Base-by-base conservation (phyloP, 1,140 invertebrate genomes). In the Caenorhabditis latens region DNA sequence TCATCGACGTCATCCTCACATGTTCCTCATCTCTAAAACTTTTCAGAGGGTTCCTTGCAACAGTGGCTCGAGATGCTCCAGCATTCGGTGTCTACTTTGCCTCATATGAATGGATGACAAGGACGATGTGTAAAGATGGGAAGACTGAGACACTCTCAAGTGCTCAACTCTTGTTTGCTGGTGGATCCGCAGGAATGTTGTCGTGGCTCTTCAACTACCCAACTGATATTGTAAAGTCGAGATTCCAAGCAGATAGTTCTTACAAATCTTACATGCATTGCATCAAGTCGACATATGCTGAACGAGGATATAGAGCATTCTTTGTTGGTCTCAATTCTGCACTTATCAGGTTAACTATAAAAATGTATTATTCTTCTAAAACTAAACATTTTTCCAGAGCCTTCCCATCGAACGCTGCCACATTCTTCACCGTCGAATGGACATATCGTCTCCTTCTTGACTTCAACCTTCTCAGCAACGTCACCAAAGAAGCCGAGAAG, bases 391-490 rank as follows among this genome's bases (percentile, higher is more conserved):
- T 96, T 19, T 92, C 97, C 50, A 94, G 97, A 55, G 96, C 97
- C 0, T 97, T 98, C 93, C 96, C 97, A 0, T 95, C 95, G n/a
- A 98, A 98, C 91, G 97, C 96, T 0, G 96, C 95, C 2, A 97
- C 96, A 50, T 97, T 98, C 91, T 94, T 95, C 4, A 96, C 96
- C 5, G 96, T 97, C 19, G 95, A 95, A 6, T 96, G 95, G 95
- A 95, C 90, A 4, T 93, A 90, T 86, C 84, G 92, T 53, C 40
- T 92, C 57, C 84, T 92, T 32, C 83, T 90, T 4, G 86, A 88
- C 67, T 61, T 67, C 65, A 88, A 90, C 46, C 43, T 89, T 40
- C 53, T 89, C 16, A 55, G 55, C n/a, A 83, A 84, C n/a, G 86
- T 83, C n/a, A 65, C 84, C 1, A 50, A 48, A 40, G 71, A 79